Base-by-base conservation (phyloP, 1,140 invertebrate species). In the Coptotermes formosanus region DNA sequence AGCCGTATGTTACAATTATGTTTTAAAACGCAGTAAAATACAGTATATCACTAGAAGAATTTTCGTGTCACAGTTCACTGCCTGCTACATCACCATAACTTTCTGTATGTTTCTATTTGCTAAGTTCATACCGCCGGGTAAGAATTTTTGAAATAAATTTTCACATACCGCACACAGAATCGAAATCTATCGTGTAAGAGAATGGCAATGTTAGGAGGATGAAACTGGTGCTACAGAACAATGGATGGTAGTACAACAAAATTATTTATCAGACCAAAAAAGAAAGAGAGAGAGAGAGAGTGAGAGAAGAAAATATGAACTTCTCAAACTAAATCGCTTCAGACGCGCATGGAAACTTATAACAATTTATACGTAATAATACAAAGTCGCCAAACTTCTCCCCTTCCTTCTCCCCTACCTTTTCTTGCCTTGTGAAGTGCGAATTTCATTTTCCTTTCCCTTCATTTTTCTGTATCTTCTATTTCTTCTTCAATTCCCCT, bases 361-460 rank as follows among this genome's bases (percentile, higher is more conserved):
- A 75, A 75, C 64, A 75, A 75, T n/a, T 75, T 75, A 75, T 75
- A 75, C 30, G 19, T 23, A 64, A 23, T 64, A 75, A 75, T 30
- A 75, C 25, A 75, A 75, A 30, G 64, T 75, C 64, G 2, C 64
- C 6, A 25, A 75, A 75, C 25, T 75, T 75, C 30, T 30, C 64
- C n/a, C n/a, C 64, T 64, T 64, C 12, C 25, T 64, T 64, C 19
- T 7, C 12, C 59, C 59, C 12, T 75, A 38, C 64, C 25, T 75
- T 14, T 75, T 30, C 64, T 14, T 75, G 25, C n/a, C n/a, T 75
- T 75, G 64, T 75, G n/a, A 75, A 75, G 64, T 75, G 64, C 9
- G 64, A 75, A 75, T 30, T 75, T 75, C 64, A 75, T 75, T 75
- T 75, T 75, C n/a, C n/a, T 30, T n/a, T 75, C 25, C 64, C 30